These are phyloP conservation scores for Acyrthosiphon pisum DNA, from an alignment of 1,140 invertebrate species.

Conservation along the genomic window DNA sequence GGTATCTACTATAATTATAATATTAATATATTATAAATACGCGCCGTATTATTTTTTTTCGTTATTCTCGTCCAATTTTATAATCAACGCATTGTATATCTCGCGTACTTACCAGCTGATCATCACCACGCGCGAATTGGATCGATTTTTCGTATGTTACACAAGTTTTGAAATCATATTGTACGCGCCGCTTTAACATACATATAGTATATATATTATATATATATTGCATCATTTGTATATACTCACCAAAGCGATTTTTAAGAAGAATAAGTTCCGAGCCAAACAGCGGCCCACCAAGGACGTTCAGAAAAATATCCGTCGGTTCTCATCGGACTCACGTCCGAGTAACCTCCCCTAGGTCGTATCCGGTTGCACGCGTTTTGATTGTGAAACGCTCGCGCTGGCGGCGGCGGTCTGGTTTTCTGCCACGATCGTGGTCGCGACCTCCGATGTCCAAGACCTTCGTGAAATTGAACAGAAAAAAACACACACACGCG, in stretches of 20 bases:
- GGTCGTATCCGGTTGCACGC: conserved; percentile 33
- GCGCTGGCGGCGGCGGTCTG: not conserved
- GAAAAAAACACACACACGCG: not conserved
- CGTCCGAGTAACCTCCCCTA: conserved; percentile 26
- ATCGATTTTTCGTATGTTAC: not conserved
- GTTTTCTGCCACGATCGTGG: conserved; percentile 26
- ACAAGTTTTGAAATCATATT: not conserved
- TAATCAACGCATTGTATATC: not conserved
- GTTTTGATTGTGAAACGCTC: conserved; percentile 13
- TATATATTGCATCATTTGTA: too few relatives aligned
- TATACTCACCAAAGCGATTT: not conserved
- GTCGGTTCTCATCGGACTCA: not conserved
- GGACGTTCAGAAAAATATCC: not conserved
- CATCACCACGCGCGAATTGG: not conserved
- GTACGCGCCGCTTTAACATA: not conserved
- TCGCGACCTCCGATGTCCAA: conserved; percentile 34
- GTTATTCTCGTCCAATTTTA: not conserved
- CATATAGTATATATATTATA: too few relatives aligned
- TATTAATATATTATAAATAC: not conserved
- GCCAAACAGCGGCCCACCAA: not conserved
- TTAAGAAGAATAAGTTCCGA: not conserved
- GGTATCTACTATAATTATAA: too few relatives aligned
- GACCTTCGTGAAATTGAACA: conserved; percentile 30
- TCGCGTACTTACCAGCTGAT: not conserved
- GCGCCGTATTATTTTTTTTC: not conserved